phyloP scores from a whole-genome alignment of 2,113 vertebrate species.

The Bostrychus sinensis region DNA sequence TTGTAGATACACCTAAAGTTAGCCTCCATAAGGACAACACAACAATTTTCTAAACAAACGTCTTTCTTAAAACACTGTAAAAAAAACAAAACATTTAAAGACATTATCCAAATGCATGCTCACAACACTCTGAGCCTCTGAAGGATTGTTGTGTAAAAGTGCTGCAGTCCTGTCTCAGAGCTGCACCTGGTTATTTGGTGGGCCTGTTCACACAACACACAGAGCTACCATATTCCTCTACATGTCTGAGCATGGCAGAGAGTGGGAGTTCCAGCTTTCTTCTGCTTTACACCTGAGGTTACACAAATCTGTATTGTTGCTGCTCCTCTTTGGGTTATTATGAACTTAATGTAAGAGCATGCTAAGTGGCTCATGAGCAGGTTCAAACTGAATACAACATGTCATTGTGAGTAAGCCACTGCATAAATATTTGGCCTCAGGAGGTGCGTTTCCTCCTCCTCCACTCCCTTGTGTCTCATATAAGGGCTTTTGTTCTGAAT shows the following conservation, averaged over 20 bases:
- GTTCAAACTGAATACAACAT: constrained; percentile 17
- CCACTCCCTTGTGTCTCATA: constrained; percentile 16
- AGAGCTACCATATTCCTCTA: constrained; percentile 51
- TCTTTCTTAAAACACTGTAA: background rate
- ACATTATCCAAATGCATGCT: background rate
- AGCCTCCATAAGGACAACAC: background rate
- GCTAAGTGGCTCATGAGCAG: constrained; percentile 10
- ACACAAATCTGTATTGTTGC: constrained; percentile 13
- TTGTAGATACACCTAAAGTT: background rate
- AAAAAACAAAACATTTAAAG: constrained; percentile 1
- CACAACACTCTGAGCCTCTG: constrained; percentile 5
- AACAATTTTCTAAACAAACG: background rate
- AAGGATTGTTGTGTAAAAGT: constrained; percentile 39
- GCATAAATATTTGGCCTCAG: constrained; percentile 22
- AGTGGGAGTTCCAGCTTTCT: constrained; percentile 42
- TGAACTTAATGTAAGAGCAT: constrained; percentile 11
- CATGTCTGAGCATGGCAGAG: constrained; percentile 60
- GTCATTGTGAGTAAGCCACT: constrained; percentile 23
- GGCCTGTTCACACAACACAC: constrained; percentile 57
- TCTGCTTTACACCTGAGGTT: constrained; percentile 14
- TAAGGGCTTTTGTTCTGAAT: constrained; percentile 11
- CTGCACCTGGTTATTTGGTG: constrained; percentile 60
- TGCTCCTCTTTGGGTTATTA: constrained; percentile 13
- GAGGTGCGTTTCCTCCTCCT: constrained; percentile 16
- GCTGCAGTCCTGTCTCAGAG: constrained; percentile 56